A percentile compares a stretch with the other conserved stretches of the same genome.
These are phyloP conservation scores for Gymnothorax reevesii DNA, from an alignment of 2,797 vertebrate genomes.

Conservation along the genomic window DNA sequence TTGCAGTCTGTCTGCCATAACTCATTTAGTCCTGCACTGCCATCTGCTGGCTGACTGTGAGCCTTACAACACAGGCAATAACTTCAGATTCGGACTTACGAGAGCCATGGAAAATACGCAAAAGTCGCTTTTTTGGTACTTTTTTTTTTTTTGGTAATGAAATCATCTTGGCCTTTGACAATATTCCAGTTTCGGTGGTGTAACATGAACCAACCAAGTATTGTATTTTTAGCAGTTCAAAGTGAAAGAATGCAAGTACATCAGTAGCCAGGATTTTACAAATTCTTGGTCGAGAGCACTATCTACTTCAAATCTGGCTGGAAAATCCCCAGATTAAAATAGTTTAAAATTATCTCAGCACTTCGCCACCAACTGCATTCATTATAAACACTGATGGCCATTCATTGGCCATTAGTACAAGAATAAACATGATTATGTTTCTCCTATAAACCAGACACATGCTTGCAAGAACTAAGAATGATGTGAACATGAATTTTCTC, in stretches of 20 bases:
- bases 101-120: slow-evolving; percentile 4
- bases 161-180: slow-evolving; percentile 21
- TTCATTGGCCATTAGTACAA: not conserved
- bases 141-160: not conserved
- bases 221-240: slow-evolving; percentile 13
- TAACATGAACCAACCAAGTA: not conserved
- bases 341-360: not conserved
- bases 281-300: not conserved
- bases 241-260: not conserved
- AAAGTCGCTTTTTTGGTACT: not conserved
- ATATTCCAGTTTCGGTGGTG: not conserved
- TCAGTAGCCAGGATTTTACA: slow-evolving; percentile 13
- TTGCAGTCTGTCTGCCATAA: no score
- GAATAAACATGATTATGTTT: not conserved
- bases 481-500: not conserved
- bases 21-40: slow-evolving; percentile 18
- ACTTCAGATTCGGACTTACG: not conserved
- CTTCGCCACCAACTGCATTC: not conserved
- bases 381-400: not conserved
- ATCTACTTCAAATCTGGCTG: not conserved
- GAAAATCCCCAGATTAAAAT: not conserved
- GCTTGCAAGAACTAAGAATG: not conserved
- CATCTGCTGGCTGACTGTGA: slow-evolving; percentile 18
- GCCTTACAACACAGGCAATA: slow-evolving; percentile 6
- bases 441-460: not conserved